Conservation (phyloP, 2,113 vertebrate genomes). For the Pitta sordida region DNA sequence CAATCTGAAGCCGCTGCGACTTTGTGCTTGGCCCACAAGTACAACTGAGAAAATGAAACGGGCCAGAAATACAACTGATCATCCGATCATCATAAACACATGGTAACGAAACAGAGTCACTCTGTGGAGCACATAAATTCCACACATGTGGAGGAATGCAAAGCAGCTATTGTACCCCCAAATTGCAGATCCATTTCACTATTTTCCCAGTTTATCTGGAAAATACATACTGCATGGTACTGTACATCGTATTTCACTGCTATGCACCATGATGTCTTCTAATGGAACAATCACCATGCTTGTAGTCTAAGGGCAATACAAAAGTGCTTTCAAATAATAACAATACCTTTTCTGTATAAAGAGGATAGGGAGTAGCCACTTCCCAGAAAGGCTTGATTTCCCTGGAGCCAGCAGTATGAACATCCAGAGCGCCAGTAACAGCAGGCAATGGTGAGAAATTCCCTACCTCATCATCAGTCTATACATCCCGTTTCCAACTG, state of each 20-base stretch:
- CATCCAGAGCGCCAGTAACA: slow-evolving; percentile 31
- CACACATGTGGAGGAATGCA: slow-evolving; percentile 54
- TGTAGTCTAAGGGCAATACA: slow-evolving; percentile 67
- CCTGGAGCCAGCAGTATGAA: slow-evolving; percentile 46
- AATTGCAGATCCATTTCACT: slow-evolving; percentile 36
- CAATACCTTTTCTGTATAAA: slow-evolving; percentile 70
- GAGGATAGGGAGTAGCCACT: slow-evolving; percentile 67
- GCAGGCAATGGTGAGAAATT: slow-evolving; percentile 44
- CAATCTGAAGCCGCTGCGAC: neutral
- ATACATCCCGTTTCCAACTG: neutral
- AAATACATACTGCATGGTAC: slow-evolving; percentile 62
- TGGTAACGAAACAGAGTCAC: slow-evolving; percentile 37
- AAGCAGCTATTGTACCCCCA: slow-evolving; percentile 55
- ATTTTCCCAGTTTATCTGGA: slow-evolving; percentile 47
- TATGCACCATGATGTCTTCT: slow-evolving; percentile 67
- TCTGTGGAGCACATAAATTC: slow-evolving; percentile 47
- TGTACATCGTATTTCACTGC: slow-evolving; percentile 67
- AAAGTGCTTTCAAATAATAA: slow-evolving; percentile 70
- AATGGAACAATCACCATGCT: slow-evolving; percentile 55
- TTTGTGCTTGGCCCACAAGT: slow-evolving; percentile 2
- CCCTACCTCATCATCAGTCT: slow-evolving; percentile 26
- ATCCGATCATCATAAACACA: slow-evolving; percentile 21
- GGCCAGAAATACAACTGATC: neutral
- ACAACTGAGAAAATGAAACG: neutral
- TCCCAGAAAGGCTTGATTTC: slow-evolving; percentile 67